These are phyloP conservation scores for Trinectes maculatus DNA, from an alignment of 2,113 vertebrate species.

Conservation along the genomic window DNA sequence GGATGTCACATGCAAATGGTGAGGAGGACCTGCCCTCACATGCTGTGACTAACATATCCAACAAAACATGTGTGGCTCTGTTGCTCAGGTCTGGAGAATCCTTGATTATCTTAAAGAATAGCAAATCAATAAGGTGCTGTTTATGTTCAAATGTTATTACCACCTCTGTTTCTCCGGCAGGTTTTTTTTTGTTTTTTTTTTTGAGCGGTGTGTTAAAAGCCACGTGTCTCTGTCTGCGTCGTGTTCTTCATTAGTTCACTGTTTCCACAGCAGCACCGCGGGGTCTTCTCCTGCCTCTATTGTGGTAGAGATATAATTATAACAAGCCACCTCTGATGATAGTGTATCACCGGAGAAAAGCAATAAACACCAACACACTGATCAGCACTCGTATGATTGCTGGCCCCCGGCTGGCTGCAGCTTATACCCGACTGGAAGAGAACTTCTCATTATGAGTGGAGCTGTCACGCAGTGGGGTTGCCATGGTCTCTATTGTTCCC, in stretches of 20 bases:
- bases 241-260: slow-evolving; percentile 45
- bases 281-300: slow-evolving; percentile 50
- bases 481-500: slow-evolving; percentile 53
- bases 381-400: slow-evolving; percentile 59
- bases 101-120: slow-evolving; percentile 6
- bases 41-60: background rate
- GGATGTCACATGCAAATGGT: slow-evolving; percentile 9
- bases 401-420: slow-evolving; percentile 34
- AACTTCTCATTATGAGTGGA: slow-evolving; percentile 61
- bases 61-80: background rate
- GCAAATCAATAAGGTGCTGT: background rate
- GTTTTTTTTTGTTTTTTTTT: no score
- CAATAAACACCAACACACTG: slow-evolving; percentile 61
- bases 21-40: background rate
- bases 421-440: slow-evolving; percentile 64
- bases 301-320: slow-evolving; percentile 70
- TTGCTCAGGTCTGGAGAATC: background rate
- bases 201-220: slow-evolving; percentile 4
- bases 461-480: slow-evolving; percentile 34
- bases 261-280: slow-evolving; percentile 57
- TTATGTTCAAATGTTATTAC: no score
- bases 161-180: no score
- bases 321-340: slow-evolving; percentile 69
- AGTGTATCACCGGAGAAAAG: slow-evolving; percentile 60
- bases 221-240: slow-evolving; percentile 15